Conservation (phyloP, 2,888 invertebrate genomes). For the Alviniconcha strummeri region DNA sequence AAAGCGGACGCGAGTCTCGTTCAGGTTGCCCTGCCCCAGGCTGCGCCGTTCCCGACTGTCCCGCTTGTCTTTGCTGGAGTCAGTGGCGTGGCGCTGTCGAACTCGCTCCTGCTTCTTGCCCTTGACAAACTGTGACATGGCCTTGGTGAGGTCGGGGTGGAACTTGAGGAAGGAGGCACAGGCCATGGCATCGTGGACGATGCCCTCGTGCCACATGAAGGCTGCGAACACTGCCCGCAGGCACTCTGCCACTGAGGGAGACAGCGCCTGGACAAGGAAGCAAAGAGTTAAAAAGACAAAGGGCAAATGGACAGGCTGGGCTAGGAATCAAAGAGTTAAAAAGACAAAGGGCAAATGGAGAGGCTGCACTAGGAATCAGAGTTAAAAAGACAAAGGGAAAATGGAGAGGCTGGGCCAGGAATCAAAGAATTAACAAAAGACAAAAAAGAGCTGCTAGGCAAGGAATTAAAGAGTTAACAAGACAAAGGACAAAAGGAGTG, state of each 20-base stretch:
- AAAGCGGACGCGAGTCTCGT: slow-evolving; percentile 63
- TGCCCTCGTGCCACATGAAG: slow-evolving; percentile 96
- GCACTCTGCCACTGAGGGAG: slow-evolving; percentile 93
- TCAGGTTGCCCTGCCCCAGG: slow-evolving; percentile 59
- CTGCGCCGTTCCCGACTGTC: slow-evolving; percentile 39
- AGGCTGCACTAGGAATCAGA: not conserved
- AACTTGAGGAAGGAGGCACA: slow-evolving; percentile 97
- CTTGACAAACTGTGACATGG: slow-evolving; percentile 63
- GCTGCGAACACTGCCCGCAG: slow-evolving; percentile 96
- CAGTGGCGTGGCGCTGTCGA: slow-evolving; percentile 63
- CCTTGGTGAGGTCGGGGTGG: slow-evolving; percentile 73
- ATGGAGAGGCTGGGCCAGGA: not conserved
- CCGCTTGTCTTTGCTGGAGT: slow-evolving; percentile 57
- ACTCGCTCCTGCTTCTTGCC: slow-evolving; percentile 49
- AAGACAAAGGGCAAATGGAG: not conserved
- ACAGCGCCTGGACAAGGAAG: slow-evolving; percentile 80
- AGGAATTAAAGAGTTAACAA: not conserved
- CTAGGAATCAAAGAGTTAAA: not conserved
- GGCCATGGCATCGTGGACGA: slow-evolving; percentile 98
- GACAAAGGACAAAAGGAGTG: too few relatives aligned
- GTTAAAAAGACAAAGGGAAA: not conserved
- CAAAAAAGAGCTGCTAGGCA: not conserved
- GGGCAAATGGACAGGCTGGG: too few relatives aligned
- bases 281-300: not conserved
- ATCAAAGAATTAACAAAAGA: not conserved